Evolutionary conservation across 2,888 invertebrate genomes (phyloP).

Genomic region (Hirtodrosophila cameraria): DNA sequence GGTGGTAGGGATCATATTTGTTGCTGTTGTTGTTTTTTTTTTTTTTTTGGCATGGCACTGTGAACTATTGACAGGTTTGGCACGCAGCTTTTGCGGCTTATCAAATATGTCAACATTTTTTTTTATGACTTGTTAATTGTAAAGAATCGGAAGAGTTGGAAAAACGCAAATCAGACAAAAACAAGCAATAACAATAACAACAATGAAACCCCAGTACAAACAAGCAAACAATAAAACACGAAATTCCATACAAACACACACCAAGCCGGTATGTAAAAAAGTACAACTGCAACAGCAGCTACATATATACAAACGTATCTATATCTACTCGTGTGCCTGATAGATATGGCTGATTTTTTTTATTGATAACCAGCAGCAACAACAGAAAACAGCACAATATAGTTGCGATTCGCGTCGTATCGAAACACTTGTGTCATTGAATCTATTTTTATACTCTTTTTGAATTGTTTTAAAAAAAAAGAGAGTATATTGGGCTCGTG

Average conservation of each 20-base stretch:
- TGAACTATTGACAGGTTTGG: constrained; percentile 43
- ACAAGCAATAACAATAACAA: constrained; percentile 29
- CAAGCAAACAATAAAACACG: constrained; percentile 68
- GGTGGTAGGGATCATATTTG: not conserved
- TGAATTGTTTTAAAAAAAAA: too few species aligned
- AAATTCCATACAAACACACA: constrained; percentile 58
- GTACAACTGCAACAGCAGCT: constrained; percentile 29
- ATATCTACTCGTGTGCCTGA: constrained; percentile 24
- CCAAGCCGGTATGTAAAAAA: not conserved
- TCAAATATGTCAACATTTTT: constrained; percentile 73
- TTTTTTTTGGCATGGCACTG: constrained; percentile 19
- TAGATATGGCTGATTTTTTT: constrained; percentile 62
- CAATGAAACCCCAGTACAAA: constrained; percentile 43
- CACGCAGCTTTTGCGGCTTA: constrained; percentile 48
- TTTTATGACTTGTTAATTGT: constrained; percentile 80
- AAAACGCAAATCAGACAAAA: constrained; percentile 66
- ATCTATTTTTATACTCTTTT: constrained; percentile 15
- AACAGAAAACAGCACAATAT: constrained; percentile 40
- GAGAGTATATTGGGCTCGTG: too few species aligned
- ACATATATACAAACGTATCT: not conserved
- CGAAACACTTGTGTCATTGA: constrained; percentile 64
- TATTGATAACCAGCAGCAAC: constrained; percentile 56
- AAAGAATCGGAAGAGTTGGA: constrained; percentile 70
- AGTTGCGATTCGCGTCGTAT: constrained; percentile 41
- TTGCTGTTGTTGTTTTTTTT: too few species aligned